Evolutionary conservation across 2,888 invertebrate genomes (phyloP).

Genomic region (Hipparchia sbordonii): DNA sequence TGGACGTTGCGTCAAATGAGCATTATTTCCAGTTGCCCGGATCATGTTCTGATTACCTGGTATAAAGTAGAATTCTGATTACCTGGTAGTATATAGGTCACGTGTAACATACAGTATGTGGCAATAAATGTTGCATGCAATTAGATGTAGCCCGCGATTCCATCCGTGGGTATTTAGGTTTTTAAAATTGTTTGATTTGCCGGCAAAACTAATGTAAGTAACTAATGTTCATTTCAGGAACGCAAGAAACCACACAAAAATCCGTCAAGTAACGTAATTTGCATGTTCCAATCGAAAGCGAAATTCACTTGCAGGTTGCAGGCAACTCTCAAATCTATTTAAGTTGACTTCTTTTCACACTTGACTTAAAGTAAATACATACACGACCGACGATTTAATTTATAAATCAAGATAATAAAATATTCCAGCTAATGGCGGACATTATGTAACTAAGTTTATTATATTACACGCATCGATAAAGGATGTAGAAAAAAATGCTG

Average conservation of each 20-base stretch:
- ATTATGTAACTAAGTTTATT: neutral
- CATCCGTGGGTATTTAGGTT: neutral
- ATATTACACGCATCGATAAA: constrained; percentile 12
- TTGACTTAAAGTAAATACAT: too few relatives aligned
- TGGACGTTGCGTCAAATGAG: constrained; percentile 51
- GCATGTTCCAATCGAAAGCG: too few relatives aligned
- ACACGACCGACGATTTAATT: too few relatives aligned
- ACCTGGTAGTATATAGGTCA: constrained; percentile 20
- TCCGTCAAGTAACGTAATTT: too few relatives aligned
- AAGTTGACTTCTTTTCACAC: too few relatives aligned
- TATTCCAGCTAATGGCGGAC: neutral
- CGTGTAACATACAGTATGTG: neutral
- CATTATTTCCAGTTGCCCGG: constrained; percentile 47
- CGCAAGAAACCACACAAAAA: too few relatives aligned
- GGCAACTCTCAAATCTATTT: too few relatives aligned
- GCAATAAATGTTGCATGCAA: neutral
- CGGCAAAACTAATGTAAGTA: too few relatives aligned
- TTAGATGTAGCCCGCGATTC: neutral
- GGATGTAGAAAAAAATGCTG: constrained; percentile 18
- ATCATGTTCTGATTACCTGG: constrained; percentile 26
- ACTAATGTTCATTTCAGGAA: too few relatives aligned
- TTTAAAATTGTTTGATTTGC: too few relatives aligned
- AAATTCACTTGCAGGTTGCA: too few relatives aligned
- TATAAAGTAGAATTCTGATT: constrained; percentile 21
- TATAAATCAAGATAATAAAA: constrained; percentile 1